These are phyloP conservation scores for Tenodera sinensis DNA, from an alignment of 2,888 invertebrate species.

Conservation along the genomic window DNA sequence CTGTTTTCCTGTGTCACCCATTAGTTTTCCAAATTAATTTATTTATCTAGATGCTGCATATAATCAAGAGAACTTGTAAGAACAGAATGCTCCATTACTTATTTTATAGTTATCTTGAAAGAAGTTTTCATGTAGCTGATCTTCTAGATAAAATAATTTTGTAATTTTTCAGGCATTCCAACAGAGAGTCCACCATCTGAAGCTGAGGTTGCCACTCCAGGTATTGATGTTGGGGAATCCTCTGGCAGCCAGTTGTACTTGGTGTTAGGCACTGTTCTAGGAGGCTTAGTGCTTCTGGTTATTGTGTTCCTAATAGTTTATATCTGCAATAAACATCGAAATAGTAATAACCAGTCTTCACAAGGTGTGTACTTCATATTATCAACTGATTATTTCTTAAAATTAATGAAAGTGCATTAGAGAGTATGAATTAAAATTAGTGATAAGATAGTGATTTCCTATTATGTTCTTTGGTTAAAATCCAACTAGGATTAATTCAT, in stretches of 20 bases:
- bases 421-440: too few relatives aligned
- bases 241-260: slow-evolving; percentile 49
- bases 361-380: neutral
- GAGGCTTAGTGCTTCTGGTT: slow-evolving; percentile 49
- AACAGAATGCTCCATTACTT: too few relatives aligned
- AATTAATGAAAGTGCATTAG: neutral
- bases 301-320: slow-evolving; percentile 42
- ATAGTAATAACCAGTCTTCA: slow-evolving; percentile 23
- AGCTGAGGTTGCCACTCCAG: slow-evolving; percentile 11
- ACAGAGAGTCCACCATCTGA: slow-evolving; percentile 27
- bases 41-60: too few relatives aligned
- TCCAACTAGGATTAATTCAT: too few relatives aligned
- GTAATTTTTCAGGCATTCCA: slow-evolving; percentile 23
- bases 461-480: too few relatives aligned
- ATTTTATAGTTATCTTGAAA: too few relatives aligned
- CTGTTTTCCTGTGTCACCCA: too few relatives aligned
- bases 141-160: neutral
- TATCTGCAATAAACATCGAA: slow-evolving; percentile 42
- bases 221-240: slow-evolving; percentile 16
- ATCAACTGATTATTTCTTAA: neutral
- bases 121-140: too few relatives aligned
- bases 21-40: too few relatives aligned
- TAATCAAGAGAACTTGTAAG: too few relatives aligned
- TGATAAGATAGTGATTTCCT: too few relatives aligned
- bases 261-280: slow-evolving; percentile 54